Conservation (phyloP, 2,113 vertebrate genomes). For the Isichthys henryi region DNA sequence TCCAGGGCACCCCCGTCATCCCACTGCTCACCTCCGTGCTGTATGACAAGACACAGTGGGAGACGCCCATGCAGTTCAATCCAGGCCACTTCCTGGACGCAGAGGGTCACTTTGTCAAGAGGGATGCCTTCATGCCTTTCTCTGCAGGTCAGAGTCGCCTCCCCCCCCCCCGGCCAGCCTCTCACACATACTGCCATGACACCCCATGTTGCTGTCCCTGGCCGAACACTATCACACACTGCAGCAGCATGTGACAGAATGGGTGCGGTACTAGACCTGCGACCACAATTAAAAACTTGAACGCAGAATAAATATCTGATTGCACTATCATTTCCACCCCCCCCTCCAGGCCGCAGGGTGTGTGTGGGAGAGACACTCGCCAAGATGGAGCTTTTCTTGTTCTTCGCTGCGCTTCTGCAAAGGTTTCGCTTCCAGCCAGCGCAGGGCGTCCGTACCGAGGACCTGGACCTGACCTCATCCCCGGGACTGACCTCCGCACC, state of each 20-base stretch:
- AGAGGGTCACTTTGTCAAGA: conserved; percentile 32
- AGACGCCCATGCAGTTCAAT: conserved; percentile 33
- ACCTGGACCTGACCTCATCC: conserved; percentile 41
- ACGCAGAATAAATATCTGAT: not conserved
- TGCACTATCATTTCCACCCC: not conserved
- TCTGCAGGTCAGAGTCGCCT: conserved; percentile 26
- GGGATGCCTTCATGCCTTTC: conserved; percentile 36
- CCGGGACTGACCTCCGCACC: conserved; percentile 21
- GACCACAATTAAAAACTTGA: not conserved
- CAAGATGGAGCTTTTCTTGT: conserved; percentile 56
- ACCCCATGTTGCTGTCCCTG: not conserved
- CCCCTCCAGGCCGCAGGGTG: conserved; percentile 42
- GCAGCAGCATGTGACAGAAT: not conserved
- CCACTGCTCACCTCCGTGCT: conserved; percentile 33
- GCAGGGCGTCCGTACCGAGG: conserved; percentile 34
- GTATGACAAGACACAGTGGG: conserved; percentile 31
- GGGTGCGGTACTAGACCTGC: not conserved
- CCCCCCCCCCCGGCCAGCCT: not conserved
- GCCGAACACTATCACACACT: not conserved
- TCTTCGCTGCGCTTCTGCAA: conserved; percentile 49
- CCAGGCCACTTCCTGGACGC: conserved; percentile 35
- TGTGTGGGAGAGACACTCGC: conserved; percentile 52
- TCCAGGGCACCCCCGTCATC: conserved; percentile 28
- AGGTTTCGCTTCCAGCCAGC: conserved; percentile 41
- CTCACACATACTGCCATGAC: not conserved